Conservation (phyloP, 2,888 invertebrate species). For the Girardia tigrina region DNA sequence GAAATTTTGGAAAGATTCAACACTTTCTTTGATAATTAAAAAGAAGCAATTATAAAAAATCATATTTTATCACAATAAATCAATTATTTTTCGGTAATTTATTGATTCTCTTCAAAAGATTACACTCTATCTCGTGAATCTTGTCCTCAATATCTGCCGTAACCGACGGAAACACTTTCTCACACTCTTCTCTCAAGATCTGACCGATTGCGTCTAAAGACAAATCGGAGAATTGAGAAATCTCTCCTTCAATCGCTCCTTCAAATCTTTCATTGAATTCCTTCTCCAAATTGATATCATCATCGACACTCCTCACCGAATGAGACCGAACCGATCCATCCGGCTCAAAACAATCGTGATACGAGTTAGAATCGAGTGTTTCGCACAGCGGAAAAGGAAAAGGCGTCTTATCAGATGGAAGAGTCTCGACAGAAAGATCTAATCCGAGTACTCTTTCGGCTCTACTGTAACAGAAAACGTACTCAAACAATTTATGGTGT, state of each 20-base stretch:
- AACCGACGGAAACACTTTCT: neutral
- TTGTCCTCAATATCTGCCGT: neutral
- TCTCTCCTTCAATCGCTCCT: neutral
- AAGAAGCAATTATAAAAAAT: too few relatives aligned
- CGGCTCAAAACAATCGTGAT: neutral
- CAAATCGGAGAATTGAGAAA: neutral
- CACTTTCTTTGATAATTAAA: too few relatives aligned
- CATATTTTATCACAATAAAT: too few relatives aligned
- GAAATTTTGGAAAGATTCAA: too few relatives aligned
- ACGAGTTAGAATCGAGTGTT: neutral
- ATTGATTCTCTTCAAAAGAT: neutral
- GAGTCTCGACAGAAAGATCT: conserved; percentile 8
- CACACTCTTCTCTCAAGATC: neutral
- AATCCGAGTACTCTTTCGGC: neutral
- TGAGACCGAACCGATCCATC: neutral
- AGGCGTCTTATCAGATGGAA: neutral
- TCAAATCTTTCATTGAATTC: neutral
- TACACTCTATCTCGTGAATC: neutral
- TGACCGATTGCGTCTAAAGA: neutral
- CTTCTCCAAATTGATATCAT: neutral
- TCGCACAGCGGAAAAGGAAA: neutral
- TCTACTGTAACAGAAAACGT: neutral
- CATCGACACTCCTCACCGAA: neutral
- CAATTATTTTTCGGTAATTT: neutral
- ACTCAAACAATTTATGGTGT: conserved; percentile 9